These are phyloP conservation scores for Caranx melampygus DNA, from an alignment of 2,113 vertebrate genomes.

Conservation along the genomic window DNA sequence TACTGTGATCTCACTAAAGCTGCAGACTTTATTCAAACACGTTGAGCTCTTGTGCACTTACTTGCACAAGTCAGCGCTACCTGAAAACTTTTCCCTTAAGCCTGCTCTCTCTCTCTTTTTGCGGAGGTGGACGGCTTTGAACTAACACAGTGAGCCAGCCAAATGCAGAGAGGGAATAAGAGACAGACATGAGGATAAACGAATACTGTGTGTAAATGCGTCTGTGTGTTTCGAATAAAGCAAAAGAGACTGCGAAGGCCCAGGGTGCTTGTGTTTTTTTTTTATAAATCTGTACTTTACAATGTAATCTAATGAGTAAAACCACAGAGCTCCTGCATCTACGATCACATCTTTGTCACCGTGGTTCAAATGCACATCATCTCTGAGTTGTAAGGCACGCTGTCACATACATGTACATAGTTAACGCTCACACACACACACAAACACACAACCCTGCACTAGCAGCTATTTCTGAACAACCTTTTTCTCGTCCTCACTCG, in stretches of 20 bases:
- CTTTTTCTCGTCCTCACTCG: not conserved
- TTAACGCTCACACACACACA: not conserved
- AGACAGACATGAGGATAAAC: not conserved
- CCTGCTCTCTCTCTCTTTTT: slow-evolving; percentile 14
- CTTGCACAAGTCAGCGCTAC: slow-evolving; percentile 32
- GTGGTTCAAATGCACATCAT: not conserved
- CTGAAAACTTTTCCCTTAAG: slow-evolving; percentile 36
- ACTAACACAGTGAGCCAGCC: slow-evolving; percentile 12
- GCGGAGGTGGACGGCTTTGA: slow-evolving; percentile 49
- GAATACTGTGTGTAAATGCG: not conserved
- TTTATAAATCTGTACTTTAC: slow-evolving; percentile 4
- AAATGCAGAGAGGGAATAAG: slow-evolving; percentile 8
- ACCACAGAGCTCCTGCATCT: not conserved
- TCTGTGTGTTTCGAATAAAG: not conserved
- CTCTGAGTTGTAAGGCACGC: not conserved
- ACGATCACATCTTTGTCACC: not conserved
- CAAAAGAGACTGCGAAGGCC: slow-evolving; percentile 1
- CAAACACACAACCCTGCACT: not conserved
- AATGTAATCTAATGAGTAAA: not conserved
- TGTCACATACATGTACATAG: not conserved
- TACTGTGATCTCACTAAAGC: slow-evolving; percentile 18
- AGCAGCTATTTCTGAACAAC: no score
- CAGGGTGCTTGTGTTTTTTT: not conserved
- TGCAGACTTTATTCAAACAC: slow-evolving; percentile 24
- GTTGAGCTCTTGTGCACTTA: not conserved